phyloP scores from a whole-genome alignment of 2,113 vertebrate genomes.

The Centropus bengalensis region DNA sequence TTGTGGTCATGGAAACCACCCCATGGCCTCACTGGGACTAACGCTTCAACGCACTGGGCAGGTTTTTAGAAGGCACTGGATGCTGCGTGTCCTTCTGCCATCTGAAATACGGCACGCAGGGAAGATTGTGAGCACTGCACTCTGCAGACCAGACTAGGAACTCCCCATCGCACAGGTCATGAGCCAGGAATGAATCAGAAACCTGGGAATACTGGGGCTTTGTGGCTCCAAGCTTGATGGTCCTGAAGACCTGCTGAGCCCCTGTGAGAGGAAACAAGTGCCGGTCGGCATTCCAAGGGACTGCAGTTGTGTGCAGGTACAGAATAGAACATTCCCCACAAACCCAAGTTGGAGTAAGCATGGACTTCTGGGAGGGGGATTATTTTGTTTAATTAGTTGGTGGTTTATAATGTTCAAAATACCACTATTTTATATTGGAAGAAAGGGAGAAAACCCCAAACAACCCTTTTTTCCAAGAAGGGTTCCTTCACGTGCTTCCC shows the following conservation, averaged over 20 bases:
- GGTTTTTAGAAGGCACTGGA: background rate
- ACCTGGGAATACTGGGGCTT: background rate
- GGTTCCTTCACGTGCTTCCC: background rate
- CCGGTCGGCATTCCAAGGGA: background rate
- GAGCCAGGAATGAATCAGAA: background rate
- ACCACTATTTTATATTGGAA: background rate
- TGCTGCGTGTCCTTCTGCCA: background rate
- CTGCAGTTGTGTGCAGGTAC: background rate
- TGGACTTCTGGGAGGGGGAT: background rate
- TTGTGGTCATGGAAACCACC: background rate
- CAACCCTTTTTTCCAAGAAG: background rate
- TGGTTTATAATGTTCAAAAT: background rate
- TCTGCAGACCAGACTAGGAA: background rate
- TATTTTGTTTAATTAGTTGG: background rate
- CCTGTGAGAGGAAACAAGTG: background rate
- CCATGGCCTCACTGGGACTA: background rate
- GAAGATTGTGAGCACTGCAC: background rate
- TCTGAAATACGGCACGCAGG: accelerated
- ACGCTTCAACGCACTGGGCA: background rate
- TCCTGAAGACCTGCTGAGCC: background rate
- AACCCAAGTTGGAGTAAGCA: background rate
- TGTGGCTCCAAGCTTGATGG: background rate
- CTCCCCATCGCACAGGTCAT: background rate
- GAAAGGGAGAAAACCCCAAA: background rate
- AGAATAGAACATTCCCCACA: background rate